Conservation (phyloP, 2,113 vertebrate genomes). For the Chrysemys picta region DNA sequence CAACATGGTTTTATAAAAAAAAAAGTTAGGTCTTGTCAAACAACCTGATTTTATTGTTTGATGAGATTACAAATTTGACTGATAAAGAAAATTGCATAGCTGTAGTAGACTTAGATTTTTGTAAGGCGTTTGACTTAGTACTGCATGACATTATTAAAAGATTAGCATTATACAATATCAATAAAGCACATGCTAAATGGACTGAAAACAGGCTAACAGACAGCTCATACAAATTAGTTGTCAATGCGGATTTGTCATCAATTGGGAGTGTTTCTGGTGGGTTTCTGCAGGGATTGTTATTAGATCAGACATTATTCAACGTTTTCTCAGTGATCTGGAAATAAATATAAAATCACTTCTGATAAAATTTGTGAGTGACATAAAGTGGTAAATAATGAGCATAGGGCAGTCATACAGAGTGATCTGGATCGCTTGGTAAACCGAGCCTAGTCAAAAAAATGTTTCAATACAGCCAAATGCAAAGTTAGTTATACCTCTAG, state of each 20-base stretch:
- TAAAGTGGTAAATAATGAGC: fast-evolving
- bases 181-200: neutral
- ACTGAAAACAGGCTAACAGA: neutral
- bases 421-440: neutral
- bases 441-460: fast-evolving
- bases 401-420: neutral
- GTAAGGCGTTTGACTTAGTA: neutral
- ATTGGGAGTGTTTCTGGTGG: neutral
- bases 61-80: neutral
- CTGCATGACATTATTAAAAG: fast-evolving
- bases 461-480: neutral
- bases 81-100: neutral
- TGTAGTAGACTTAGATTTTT: neutral
- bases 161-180: no score
- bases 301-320: neutral
- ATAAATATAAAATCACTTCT: neutral
- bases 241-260: neutral
- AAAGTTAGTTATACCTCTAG: no score
- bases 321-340: neutral
- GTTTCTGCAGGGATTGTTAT: neutral
- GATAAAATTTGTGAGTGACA: neutral
- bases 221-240: no score
- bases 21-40: neutral
- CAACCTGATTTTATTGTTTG: neutral
- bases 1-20: neutral